phyloP scores from a whole-genome alignment of 2,113 vertebrate genomes.

The Indicator indicator region DNA sequence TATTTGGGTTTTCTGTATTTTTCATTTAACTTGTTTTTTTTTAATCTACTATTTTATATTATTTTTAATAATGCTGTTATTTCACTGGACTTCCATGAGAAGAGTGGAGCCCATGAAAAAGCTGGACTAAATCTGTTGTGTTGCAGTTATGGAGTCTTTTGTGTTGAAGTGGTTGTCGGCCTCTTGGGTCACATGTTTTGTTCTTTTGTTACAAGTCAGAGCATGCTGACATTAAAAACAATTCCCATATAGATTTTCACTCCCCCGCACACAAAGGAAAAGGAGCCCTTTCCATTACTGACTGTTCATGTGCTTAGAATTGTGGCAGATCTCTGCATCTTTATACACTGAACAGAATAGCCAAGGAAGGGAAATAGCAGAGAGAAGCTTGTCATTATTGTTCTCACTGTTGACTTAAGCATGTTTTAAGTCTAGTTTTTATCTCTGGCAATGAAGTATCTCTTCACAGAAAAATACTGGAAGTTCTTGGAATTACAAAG shows the following conservation, averaged over 20 bases:
- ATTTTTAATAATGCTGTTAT: background rate
- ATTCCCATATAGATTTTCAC: background rate
- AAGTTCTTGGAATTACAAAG: conserved; percentile 56
- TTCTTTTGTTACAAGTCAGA: background rate
- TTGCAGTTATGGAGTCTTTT: background rate
- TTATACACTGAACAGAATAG: background rate
- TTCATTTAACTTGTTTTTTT: background rate
- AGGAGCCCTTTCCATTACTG: background rate
- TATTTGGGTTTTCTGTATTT: background rate
- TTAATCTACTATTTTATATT: background rate
- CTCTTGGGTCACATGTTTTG: background rate
- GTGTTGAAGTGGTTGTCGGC: background rate
- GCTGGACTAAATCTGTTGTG: background rate
- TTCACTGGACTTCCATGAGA: background rate
- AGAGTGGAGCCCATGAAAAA: background rate
- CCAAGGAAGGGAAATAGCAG: background rate
- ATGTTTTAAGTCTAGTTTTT: background rate
- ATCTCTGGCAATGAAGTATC: background rate
- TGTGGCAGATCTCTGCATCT: background rate
- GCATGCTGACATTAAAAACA: background rate
- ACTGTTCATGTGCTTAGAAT: background rate
- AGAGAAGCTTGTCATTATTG: background rate
- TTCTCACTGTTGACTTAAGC: background rate
- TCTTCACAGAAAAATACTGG: conserved; percentile 48
- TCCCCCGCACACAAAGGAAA: background rate